Evolutionary conservation across 37 sponge, comb jelly and placozoan species (phyloP), one percentile per base, ranked within the genome.

Genomic region (Tethya wilhelma): DNA sequence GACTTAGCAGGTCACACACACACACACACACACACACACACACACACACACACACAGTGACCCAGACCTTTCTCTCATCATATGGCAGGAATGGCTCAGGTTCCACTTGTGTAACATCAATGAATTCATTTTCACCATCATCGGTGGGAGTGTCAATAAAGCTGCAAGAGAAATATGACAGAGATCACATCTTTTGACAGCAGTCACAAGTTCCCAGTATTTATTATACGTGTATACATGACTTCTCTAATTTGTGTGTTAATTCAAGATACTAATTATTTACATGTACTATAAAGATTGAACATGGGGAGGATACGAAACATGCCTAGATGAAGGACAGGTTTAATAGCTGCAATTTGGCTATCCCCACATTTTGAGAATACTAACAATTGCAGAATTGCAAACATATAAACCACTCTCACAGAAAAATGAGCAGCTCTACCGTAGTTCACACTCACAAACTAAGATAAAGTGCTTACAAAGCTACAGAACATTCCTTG

Each of bases 31-130:
- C 23, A 36, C 33, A 11, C 39, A 39, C 14, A 36, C 12, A 14
- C 14, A 39, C 11, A 36, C 7, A 39, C 14, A 67, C 12, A 36
- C 9, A 37, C n/a, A 30, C 26, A 60, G 11, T 7, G 22, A 29
- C 40, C 37, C 49, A 36, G 72, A 93, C 93, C 59, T 93, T 77
- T 43, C 36, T 41, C 57, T 78, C 74, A 55, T 83, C 77, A 38
- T 68, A 78, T 19, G 88, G 88, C 14, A 81, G 75, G 22, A n/a
- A 29, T 1, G 74, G 57, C 2, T 32, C 19, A 32, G 75, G 75
- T 8, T 64, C 81, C 46, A 80, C 67, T 17, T 69, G 30, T 43
- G 59, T 78, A 11, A 87, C 87, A 57, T 87, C 87, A 38, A 86
- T 68, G 46, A 55, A 69, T 28, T 68, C 84, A 14, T 31, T 68